Conservation (phyloP, 2,797 vertebrate species). For the Tokudaia tokunoshimensis region DNA sequence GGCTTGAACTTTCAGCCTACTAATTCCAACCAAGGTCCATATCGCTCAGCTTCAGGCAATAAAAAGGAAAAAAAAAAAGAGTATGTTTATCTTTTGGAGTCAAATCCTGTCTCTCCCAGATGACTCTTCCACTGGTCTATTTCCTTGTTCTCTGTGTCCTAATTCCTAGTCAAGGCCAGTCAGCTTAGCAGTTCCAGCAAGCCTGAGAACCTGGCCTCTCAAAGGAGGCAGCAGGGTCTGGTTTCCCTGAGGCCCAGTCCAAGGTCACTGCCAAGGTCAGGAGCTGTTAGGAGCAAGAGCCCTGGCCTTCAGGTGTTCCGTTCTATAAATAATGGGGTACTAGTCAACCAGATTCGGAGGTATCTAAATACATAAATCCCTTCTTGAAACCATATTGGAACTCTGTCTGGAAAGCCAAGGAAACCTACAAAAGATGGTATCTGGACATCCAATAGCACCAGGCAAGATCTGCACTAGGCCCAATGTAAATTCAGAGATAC, state of each 20-base stretch:
- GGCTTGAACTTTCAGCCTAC: conserved; percentile 87
- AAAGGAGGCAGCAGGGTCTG: neutral
- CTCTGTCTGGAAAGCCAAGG: neutral
- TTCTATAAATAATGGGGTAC: neutral
- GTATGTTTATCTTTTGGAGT: conserved; percentile 76
- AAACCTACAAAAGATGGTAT: neutral
- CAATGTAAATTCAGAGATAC: neutral
- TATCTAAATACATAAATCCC: neutral
- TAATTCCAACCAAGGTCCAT: conserved; percentile 72
- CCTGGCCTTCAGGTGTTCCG: neutral
- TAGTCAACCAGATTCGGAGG: neutral
- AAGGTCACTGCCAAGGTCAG: conserved; percentile 9
- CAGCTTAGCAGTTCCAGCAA: conserved; percentile 36
- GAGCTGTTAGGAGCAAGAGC: neutral
- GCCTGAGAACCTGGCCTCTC: conserved; percentile 54
- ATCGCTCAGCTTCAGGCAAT: conserved; percentile 76
- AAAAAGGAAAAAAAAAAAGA: conserved; percentile 72
- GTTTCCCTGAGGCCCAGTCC: neutral
- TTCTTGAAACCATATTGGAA: neutral
- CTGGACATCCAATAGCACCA: neutral
- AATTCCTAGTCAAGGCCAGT: conserved; percentile 76
- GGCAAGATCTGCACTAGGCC: neutral
- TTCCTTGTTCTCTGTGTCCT: conserved; percentile 77
- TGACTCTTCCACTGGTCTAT: conserved; percentile 54
- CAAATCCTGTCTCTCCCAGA: conserved; percentile 74